phyloP scores from a whole-genome alignment of 2,797 vertebrate species.

The Poecilia wingei region DNA sequence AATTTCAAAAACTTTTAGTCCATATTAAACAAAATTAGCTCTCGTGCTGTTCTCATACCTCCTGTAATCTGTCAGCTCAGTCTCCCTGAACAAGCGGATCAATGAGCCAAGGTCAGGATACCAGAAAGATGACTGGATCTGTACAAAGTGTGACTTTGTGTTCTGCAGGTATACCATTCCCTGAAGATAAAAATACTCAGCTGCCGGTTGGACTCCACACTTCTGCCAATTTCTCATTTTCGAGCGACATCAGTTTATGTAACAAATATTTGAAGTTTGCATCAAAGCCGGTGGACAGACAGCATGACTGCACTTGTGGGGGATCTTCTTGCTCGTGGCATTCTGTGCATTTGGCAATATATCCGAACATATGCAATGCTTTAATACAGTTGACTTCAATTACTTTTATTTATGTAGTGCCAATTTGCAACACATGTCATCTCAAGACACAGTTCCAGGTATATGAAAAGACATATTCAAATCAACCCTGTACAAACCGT shows the following conservation, averaged over 20 bases:
- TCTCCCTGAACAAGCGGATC: slow-evolving; percentile 69
- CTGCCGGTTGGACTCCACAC: slow-evolving; percentile 10
- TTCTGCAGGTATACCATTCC: slow-evolving; percentile 40
- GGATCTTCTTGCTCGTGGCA: background rate
- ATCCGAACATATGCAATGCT: background rate
- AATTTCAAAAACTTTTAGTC: background rate
- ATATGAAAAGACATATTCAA: background rate
- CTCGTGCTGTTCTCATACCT: background rate
- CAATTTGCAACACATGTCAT: background rate
- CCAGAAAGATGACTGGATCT: slow-evolving; percentile 34
- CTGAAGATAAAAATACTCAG: slow-evolving; percentile 45
- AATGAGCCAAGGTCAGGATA: slow-evolving; percentile 67
- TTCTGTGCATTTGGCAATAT: slow-evolving; percentile 8
- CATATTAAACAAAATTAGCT: background rate
- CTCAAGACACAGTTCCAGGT: background rate
- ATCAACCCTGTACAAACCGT: background rate
- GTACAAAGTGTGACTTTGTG: slow-evolving; percentile 61
- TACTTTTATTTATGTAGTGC: background rate
- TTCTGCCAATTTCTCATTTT: background rate
- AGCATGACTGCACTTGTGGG: background rate
- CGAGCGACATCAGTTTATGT: background rate
- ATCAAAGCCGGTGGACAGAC: slow-evolving; percentile 6
- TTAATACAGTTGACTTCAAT: background rate
- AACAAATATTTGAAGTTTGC: slow-evolving; percentile 1
- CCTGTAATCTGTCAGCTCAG: slow-evolving; percentile 28